Percentiles rank a stretch among this genome's conserved stretches.
phyloP scores from a whole-genome alignment of 2,888 invertebrate species.

The Cheilosia scutellata region DNA sequence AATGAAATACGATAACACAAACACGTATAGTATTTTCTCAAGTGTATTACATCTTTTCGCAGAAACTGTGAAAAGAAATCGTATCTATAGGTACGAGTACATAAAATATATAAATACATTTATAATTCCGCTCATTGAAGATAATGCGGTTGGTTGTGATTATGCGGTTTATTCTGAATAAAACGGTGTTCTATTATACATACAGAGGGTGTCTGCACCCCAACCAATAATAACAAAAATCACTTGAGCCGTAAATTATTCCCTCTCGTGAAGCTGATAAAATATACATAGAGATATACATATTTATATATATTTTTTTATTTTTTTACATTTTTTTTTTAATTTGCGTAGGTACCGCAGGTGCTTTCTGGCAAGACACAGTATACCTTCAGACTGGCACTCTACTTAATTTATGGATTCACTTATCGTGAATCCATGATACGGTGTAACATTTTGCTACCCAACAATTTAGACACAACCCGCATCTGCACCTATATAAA shows the following conservation, averaged over 20 bases:
- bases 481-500: neutral
- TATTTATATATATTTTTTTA: neutral
- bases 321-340: neutral
- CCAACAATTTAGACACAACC: neutral
- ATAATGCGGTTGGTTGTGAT: constrained; percentile 10
- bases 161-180: neutral
- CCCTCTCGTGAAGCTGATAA: neutral
- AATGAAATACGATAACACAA: neutral
- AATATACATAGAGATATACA: neutral
- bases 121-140: constrained; percentile 21
- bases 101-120: neutral
- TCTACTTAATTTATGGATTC: constrained; percentile 40
- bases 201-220: neutral
- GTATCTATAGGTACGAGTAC: too few relatives aligned
- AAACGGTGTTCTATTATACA: neutral
- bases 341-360: constrained; percentile 12
- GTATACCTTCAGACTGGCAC: neutral
- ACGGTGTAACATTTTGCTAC: constrained; percentile 15
- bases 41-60: neutral
- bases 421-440: constrained; percentile 33
- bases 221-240: constrained; percentile 18
- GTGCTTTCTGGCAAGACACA: constrained; percentile 6
- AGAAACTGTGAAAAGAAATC: neutral
- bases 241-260: constrained; percentile 32
- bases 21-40: neutral